A percentile compares a stretch with the other conserved stretches of the same genome.
phyloP scores from a whole-genome alignment of 2,113 vertebrate genomes.

The Conger conger region DNA sequence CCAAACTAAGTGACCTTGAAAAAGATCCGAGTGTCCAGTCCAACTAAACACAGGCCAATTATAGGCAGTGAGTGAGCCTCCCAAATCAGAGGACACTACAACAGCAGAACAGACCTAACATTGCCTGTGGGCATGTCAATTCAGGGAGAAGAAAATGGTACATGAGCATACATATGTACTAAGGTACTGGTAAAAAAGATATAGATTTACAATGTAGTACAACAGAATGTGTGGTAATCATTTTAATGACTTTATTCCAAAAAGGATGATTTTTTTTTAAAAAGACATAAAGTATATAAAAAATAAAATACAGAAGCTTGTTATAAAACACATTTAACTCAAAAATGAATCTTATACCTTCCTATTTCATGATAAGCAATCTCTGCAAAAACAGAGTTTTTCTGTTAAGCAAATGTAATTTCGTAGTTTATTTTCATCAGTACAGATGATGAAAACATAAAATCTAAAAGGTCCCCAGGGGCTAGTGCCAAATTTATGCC shows the following conservation, averaged over 20 bases:
- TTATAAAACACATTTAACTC: background rate
- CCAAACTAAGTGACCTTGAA: no score
- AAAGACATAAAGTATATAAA: conserved; percentile 31
- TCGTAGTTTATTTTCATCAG: conserved; percentile 46
- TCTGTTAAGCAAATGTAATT: background rate
- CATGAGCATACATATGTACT: no score
- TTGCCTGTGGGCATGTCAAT: no score
- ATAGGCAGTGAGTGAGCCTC: no score
- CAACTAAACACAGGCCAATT: no score
- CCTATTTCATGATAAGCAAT: conserved; percentile 41
- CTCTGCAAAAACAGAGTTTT: conserved; percentile 16
- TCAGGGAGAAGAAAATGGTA: no score
- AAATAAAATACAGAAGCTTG: conserved; percentile 27
- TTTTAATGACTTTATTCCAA: conserved; percentile 32
- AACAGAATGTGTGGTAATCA: conserved; percentile 35
- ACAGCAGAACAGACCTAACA: no score
- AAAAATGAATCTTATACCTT: conserved; percentile 24
- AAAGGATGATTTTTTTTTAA: conserved; percentile 39
- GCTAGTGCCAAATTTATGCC: no score
- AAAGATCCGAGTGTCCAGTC: no score
- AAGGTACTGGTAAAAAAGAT: background rate
- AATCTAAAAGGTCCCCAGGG: conserved; percentile 17
- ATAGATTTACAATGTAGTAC: conserved; percentile 64
- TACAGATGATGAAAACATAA: conserved; percentile 53
- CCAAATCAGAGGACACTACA: no score